Conservation (phyloP, 2,797 vertebrate species). For the Brachymystax lenok region DNA sequence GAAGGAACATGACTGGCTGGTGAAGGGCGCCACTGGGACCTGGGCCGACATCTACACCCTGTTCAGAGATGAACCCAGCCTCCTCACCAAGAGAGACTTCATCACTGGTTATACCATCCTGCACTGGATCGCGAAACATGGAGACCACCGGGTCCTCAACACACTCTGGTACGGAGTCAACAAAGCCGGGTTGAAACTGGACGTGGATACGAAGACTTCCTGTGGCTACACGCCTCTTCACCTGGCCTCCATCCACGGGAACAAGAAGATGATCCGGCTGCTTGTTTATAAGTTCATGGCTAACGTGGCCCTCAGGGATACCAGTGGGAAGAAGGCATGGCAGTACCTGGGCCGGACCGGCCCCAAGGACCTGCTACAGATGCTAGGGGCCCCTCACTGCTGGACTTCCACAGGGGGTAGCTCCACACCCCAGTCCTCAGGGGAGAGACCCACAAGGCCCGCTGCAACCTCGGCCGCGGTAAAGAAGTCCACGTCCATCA, state of each 20-base stretch:
- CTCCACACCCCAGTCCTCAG: constrained; percentile 24
- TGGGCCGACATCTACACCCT: constrained; percentile 83
- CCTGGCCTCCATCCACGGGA: constrained; percentile 87
- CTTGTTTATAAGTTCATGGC: constrained; percentile 85
- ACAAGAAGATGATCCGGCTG: constrained; percentile 82
- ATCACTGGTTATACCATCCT: constrained; percentile 89
- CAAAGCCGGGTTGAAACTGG: constrained; percentile 74
- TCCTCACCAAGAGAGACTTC: constrained; percentile 86
- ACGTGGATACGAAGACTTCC: constrained; percentile 78
- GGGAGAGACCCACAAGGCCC: constrained; percentile 18
- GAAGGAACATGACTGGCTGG: constrained; percentile 87
- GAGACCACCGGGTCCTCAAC: constrained; percentile 82
- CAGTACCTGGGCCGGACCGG: constrained; percentile 78
- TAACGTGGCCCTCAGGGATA: constrained; percentile 79
- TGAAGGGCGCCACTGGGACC: constrained; percentile 80
- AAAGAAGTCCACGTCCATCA: constrained; percentile 72
- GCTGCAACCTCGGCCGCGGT: constrained; percentile 32
- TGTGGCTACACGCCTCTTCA: constrained; percentile 91
- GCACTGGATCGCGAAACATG: constrained; percentile 96
- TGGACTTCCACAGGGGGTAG: constrained; percentile 18
- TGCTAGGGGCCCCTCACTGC: constrained; percentile 79
- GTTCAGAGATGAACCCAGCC: constrained; percentile 82
- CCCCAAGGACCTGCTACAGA: constrained; percentile 78
- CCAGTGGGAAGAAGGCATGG: constrained; percentile 87
- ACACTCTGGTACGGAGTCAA: constrained; percentile 79